These are phyloP conservation scores for Hoplostethus atlanticus DNA, from an alignment of 2,797 vertebrate species.

Conservation along the genomic window DNA sequence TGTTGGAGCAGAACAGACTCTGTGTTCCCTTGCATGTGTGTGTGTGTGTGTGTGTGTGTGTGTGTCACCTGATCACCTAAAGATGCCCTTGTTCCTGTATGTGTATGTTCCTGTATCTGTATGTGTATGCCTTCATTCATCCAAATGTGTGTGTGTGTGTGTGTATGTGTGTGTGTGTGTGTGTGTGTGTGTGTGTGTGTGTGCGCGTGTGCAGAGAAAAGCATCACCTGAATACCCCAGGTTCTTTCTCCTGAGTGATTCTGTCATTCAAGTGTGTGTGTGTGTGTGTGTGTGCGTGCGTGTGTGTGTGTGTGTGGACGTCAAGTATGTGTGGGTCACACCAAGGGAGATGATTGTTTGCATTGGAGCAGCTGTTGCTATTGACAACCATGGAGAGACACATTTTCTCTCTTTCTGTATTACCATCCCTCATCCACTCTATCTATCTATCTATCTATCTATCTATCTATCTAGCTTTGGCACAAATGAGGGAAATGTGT, in stretches of 20 bases:
- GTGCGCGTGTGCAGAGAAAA: no score
- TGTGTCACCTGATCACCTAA: slow-evolving; percentile 36
- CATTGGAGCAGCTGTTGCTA: not conserved
- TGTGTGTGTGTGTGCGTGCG: slow-evolving; percentile 1
- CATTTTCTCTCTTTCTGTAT: not conserved
- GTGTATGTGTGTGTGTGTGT: slow-evolving; percentile 28
- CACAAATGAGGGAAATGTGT: no score
- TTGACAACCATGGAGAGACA: not conserved
- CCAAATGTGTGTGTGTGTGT: slow-evolving; percentile 5
- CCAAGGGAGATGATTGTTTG: not conserved
- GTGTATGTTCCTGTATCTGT: no score
- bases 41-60: slow-evolving; percentile 9
- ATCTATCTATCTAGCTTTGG: no score
- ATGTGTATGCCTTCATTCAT: slow-evolving; percentile 10
- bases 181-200: slow-evolving; percentile 34
- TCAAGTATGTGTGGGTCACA: not conserved
- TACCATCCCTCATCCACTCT: not conserved
- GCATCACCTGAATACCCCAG: no score
- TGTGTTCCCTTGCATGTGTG: not conserved
- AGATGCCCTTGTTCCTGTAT: slow-evolving; percentile 14
- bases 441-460: not conserved
- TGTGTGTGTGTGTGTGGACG: no score
- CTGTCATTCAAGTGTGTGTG: slow-evolving; percentile 28
- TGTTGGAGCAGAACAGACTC: slow-evolving; percentile 44
- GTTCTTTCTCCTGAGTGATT: no score